Evolutionary conservation across 53 echinoderm and acorn worm genomes (phyloP).

Genomic region (Glandiceps talaboti): DNA sequence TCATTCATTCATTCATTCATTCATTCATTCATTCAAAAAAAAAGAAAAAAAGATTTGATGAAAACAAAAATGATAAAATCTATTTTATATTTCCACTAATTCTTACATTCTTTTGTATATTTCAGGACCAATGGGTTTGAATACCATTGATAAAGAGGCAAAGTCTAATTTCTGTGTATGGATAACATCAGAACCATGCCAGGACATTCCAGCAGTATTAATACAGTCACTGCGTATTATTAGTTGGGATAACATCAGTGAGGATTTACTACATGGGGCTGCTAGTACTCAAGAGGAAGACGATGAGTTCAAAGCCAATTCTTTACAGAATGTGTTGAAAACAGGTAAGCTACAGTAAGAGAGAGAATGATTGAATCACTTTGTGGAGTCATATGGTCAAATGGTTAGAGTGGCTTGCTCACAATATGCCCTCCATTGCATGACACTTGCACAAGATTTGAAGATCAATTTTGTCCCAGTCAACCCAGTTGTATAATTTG

Average conservation of each 20-base stretch:
- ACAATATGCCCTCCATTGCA: no score
- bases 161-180: constrained; percentile 79
- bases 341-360: constrained; percentile 49
- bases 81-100: background rate
- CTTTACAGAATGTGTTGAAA: constrained; percentile 48
- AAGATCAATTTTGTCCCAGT: no score
- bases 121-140: constrained; percentile 69
- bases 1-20: no score
- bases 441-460: no score
- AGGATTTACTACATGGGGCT: constrained; percentile 15
- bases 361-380: no score
- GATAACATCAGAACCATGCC: constrained; percentile 75
- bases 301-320: constrained; percentile 8
- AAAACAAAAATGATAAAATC: no score
- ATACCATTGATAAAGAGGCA: constrained; percentile 34
- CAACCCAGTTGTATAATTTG: no score
- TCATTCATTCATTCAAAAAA: no score
- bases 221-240: constrained; percentile 63
- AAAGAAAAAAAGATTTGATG: no score
- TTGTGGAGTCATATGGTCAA: no score
- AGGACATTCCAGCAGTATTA: constrained; percentile 44
- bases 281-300: constrained; percentile 7
- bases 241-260: constrained; percentile 58
- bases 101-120: background rate
- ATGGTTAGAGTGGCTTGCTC: no score